Evolutionary conservation across 2,888 invertebrate species (phyloP).

Genomic region (Chloroclysta siterata): DNA sequence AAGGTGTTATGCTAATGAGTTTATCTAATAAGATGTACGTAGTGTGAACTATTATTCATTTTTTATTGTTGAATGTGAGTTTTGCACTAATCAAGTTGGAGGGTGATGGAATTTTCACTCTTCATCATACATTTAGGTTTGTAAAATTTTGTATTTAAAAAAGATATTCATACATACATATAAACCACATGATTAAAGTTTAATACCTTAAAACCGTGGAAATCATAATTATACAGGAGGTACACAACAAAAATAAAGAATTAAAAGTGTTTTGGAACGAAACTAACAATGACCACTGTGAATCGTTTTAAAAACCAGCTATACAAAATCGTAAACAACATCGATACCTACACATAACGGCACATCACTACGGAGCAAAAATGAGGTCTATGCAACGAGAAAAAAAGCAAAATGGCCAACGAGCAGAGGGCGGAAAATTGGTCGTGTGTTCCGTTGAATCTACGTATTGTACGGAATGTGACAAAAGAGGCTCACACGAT

Average conservation of each 20-base stretch:
- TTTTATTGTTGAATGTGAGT: neutral
- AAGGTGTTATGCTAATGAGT: constrained; percentile 31
- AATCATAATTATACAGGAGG: too few species aligned
- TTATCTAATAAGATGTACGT: constrained; percentile 8
- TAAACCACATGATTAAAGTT: too few species aligned
- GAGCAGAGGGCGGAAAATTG: constrained; percentile 31
- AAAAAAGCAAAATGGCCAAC: constrained; percentile 29
- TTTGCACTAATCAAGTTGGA: neutral
- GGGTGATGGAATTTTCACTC: too few species aligned
- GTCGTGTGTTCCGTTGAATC: constrained; percentile 23
- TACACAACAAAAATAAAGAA: too few species aligned
- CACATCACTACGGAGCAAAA: constrained; percentile 25
- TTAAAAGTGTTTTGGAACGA: too few species aligned
- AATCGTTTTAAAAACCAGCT: neutral
- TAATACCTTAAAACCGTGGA: too few species aligned
- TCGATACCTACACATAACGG: constrained; percentile 8
- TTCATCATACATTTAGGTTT: too few species aligned
- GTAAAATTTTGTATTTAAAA: too few species aligned
- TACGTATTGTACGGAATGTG: constrained; percentile 24
- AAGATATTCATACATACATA: too few species aligned
- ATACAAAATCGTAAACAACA: neutral
- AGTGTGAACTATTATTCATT: neutral
- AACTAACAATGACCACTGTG: too few species aligned
- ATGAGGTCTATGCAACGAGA: constrained; percentile 25
- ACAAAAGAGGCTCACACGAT: constrained; percentile 14